A percentile compares a stretch with the other conserved stretches of the same genome.
Evolutionary conservation across 2,888 invertebrate genomes (phyloP).

Genomic region (Epistrophe eligans): DNA sequence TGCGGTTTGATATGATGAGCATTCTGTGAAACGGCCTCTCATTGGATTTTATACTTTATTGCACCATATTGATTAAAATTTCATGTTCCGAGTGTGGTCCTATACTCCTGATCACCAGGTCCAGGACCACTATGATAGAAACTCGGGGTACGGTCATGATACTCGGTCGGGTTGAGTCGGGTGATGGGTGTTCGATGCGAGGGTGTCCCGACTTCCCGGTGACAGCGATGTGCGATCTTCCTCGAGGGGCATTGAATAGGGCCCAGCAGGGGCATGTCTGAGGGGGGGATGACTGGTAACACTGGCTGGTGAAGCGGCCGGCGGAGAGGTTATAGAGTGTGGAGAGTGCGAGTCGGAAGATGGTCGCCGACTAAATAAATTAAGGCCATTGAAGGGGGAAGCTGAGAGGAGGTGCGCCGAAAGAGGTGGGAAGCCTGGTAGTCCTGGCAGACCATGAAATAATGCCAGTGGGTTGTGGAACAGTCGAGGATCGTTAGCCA

Average conservation of each 20-base stretch:
- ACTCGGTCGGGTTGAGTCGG: slow-evolving; percentile 81
- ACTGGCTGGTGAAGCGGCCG: slow-evolving; percentile 75
- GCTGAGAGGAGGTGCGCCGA: slow-evolving; percentile 82
- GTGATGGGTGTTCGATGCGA: slow-evolving; percentile 73
- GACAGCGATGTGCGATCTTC: slow-evolving; percentile 76
- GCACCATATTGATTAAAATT: slow-evolving; percentile 62
- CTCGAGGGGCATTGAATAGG: slow-evolving; percentile 52
- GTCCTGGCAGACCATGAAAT: slow-evolving; percentile 86
- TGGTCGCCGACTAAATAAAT: slow-evolving; percentile 81
- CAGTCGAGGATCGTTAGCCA: slow-evolving; percentile 80
- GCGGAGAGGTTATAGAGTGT: slow-evolving; percentile 84
- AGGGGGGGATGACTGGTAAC: slow-evolving; percentile 62
- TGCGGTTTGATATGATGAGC: slow-evolving; percentile 74
- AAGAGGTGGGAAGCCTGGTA: slow-evolving; percentile 85
- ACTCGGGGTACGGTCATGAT: slow-evolving; percentile 82
- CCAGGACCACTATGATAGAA: slow-evolving; percentile 69
- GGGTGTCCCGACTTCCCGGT: slow-evolving; percentile 68
- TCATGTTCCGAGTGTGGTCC: slow-evolving; percentile 5
- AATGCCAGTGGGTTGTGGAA: slow-evolving; percentile 86
- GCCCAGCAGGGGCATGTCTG: slow-evolving; percentile 52
- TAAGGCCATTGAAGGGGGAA: slow-evolving; percentile 83
- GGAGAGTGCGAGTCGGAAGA: slow-evolving; percentile 86
- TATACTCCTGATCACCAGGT: slow-evolving; percentile 42
- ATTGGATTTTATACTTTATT: slow-evolving; percentile 61
- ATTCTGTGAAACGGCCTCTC: slow-evolving; percentile 61